A percentile compares a stretch with the other conserved stretches of the same genome.
Conservation (phyloP, 2,888 invertebrate genomes). For the Unio pictorum region DNA sequence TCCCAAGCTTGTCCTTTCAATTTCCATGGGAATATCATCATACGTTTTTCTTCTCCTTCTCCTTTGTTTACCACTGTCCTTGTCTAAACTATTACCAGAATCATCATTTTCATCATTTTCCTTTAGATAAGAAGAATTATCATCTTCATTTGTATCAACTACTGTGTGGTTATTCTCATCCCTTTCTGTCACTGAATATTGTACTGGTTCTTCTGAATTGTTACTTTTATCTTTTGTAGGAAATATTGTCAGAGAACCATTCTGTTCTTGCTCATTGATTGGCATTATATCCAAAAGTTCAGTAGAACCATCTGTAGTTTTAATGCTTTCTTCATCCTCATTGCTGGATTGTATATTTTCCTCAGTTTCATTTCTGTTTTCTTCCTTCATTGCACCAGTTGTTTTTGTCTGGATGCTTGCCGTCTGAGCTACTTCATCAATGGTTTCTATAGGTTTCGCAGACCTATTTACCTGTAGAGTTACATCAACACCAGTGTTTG, state of each 20-base stretch:
- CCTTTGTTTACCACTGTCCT: constrained; percentile 2
- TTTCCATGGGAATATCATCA: constrained; percentile 18
- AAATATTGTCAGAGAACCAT: too few relatives aligned
- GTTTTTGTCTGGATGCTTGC: neutral
- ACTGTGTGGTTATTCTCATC: neutral
- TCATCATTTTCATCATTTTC: constrained; percentile 8
- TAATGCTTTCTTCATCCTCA: too few relatives aligned
- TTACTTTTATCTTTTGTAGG: too few relatives aligned
- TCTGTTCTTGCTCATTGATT: too few relatives aligned
- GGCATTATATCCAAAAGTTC: too few relatives aligned
- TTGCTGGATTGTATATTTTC: neutral
- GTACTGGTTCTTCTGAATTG: neutral
- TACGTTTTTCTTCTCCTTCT: constrained; percentile 6
- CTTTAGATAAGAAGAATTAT: neutral
- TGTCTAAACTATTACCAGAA: neutral
- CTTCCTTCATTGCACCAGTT: neutral
- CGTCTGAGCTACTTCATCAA: neutral
- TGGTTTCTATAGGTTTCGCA: constrained; percentile 6
- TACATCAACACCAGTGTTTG: neutral
- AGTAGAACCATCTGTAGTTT: too few relatives aligned
- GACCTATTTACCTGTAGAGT: neutral
- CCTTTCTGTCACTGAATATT: neutral
- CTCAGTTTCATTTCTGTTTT: constrained; percentile 1
- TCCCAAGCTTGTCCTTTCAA: constrained; percentile 19
- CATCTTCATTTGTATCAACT: constrained; percentile 4